Conservation (phyloP, 1,140 invertebrate species). For the Phymorhynchus buccinoides region DNA sequence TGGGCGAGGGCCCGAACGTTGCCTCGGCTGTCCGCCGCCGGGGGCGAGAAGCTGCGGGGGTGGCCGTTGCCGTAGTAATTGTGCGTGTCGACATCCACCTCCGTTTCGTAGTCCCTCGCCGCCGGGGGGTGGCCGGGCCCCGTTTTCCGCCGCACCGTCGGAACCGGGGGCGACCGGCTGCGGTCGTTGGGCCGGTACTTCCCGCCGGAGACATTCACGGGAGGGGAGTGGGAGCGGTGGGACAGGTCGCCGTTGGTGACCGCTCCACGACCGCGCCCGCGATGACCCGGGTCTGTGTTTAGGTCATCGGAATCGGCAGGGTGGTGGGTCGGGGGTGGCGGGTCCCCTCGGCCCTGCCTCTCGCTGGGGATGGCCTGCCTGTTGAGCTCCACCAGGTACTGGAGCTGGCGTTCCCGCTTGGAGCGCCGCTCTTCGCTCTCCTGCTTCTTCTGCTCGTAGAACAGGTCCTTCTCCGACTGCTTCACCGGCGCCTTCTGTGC, state of each 20-base stretch:
- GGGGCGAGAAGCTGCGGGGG: no score
- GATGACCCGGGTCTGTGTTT: background rate
- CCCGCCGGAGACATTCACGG: background rate
- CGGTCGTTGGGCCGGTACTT: conserved; percentile 11
- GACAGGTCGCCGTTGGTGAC: background rate
- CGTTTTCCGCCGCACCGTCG: conserved; percentile 58
- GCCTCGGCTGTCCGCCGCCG: no score
- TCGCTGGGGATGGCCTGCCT: conserved; percentile 59
- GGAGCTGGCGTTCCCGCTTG: conserved; percentile 58
- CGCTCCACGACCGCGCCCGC: background rate
- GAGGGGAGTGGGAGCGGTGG: conserved; percentile 8
- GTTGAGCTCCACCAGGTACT: conserved; percentile 65
- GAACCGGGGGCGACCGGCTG: conserved; percentile 59
- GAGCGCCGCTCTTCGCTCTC: conserved; percentile 56
- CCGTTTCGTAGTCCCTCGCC: conserved; percentile 29
- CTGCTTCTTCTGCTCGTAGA: conserved; percentile 60
- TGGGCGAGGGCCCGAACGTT: conserved; percentile 21
- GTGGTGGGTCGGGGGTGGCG: background rate
- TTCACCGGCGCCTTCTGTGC: conserved; percentile 58
- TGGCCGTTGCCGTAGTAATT: conserved; percentile 41
- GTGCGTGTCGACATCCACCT: conserved; percentile 39
- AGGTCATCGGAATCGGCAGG: conserved; percentile 25
- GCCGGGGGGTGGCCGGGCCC: background rate
- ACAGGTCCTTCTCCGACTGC: conserved; percentile 70
- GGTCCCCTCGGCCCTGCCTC: background rate